Percentiles rank a stretch among this genome's conserved stretches.
Conservation (phyloP, 2,113 vertebrate species). For the Phaethornis superciliosus region DNA sequence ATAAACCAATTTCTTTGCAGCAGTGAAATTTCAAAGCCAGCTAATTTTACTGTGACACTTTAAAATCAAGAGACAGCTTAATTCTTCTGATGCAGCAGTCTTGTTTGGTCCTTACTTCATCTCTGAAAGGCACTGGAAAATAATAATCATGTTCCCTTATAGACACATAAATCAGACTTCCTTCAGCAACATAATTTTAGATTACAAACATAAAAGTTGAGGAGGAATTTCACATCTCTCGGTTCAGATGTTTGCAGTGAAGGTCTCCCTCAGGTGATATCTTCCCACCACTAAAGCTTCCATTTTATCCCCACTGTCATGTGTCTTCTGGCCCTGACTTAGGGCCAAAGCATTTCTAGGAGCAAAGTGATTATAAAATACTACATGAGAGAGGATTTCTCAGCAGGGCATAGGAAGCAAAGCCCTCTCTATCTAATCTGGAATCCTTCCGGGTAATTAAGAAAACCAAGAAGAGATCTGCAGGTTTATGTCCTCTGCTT, state of each 20-base stretch:
- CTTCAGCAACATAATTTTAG: not conserved
- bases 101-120: not conserved
- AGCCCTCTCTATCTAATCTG: not conserved
- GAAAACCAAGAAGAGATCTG: not conserved
- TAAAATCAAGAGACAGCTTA: conserved; percentile 42
- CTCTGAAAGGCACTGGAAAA: not conserved
- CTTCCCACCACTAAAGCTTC: not conserved
- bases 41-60: conserved; percentile 52
- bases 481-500: not conserved
- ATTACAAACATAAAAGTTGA: not conserved
- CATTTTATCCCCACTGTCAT: not conserved
- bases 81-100: not conserved
- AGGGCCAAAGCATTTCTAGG: not conserved
- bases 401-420: not conserved
- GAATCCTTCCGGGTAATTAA: fast-evolving
- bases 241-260: not conserved
- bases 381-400: not conserved
- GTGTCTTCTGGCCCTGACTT: not conserved
- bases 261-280: not conserved
- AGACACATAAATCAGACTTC: not conserved
- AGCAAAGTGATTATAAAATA: not conserved
- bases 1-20: conserved; percentile 44
- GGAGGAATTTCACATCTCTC: not conserved
- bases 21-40: conserved; percentile 47
- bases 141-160: not conserved